Base-by-base conservation (phyloP, 2,888 invertebrate species). In the Deladenus siricidicola region DNA sequence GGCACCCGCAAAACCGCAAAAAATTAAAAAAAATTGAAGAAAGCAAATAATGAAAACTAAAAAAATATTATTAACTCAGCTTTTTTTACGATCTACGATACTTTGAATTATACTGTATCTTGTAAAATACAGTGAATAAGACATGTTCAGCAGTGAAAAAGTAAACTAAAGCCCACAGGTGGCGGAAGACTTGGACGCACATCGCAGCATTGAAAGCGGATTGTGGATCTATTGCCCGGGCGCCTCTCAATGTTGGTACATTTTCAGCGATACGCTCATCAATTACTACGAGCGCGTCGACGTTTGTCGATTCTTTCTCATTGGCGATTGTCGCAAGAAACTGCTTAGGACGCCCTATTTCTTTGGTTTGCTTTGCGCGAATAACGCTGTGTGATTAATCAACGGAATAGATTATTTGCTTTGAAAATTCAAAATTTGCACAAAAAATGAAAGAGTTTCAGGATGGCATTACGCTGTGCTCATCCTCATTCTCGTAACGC, bases 391-490 rank as follows among this genome's bases (percentile, higher is more conserved):
- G 62, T n/a, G n/a, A 19, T 56, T 8, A 17, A 10, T 1, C n/a
- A n/a, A n/a, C n/a, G n/a, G n/a, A n/a, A n/a, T n/a, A n/a, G n/a
- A n/a, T n/a, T n/a, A n/a, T n/a, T n/a, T n/a, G n/a, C n/a, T n/a
- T n/a, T n/a, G n/a, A n/a, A n/a, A n/a, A n/a, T n/a, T n/a, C n/a
- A n/a, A n/a, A n/a, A n/a, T n/a, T n/a, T n/a, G n/a, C n/a, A n/a
- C n/a, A 10, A 34, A 34, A 10, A 34, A 14, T 34, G 6, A 14
- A 34, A 34, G 39, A 24, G n/a, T 21, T 66, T 62, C 30, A 72
- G 73, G 76, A 8, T 77, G 77, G 77, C 76, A 77, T 58, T 77
- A 77, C 34, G 76, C 77, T 8, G 70, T 73, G 10, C 61, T 77
- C 6, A 70, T 70, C 48, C 61, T 76, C n/a, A 69, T 72, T 60